Conservation (phyloP, 2,113 vertebrate genomes). For the Melanocharis versteri region DNA sequence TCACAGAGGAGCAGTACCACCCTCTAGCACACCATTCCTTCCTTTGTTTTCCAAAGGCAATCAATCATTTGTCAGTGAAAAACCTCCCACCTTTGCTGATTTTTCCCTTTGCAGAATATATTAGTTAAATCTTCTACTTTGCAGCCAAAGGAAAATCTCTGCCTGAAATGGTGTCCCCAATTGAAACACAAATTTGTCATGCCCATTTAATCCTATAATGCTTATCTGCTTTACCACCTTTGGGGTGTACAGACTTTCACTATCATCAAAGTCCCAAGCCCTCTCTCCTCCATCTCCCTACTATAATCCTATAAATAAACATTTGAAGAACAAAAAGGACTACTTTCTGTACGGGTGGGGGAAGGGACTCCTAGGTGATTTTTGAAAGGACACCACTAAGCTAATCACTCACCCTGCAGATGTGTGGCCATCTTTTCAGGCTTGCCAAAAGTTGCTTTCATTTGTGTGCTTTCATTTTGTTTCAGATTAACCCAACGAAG, state of each 20-base stretch:
- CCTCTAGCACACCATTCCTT: not conserved
- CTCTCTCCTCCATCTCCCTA: not conserved
- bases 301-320: slow-evolving; percentile 52
- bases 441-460: not conserved
- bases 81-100: not conserved
- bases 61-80: not conserved
- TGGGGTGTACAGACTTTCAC: slow-evolving; percentile 9
- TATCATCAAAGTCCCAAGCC: slow-evolving; percentile 54
- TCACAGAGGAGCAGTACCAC: not conserved
- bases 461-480: slow-evolving; percentile 37
- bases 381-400: slow-evolving; percentile 9
- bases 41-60: not conserved
- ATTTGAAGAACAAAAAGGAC: slow-evolving; percentile 43
- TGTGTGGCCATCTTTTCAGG: not conserved
- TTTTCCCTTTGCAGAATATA: not conserved
- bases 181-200: slow-evolving; percentile 13
- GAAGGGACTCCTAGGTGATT: not conserved
- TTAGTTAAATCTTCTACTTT: slow-evolving; percentile 4
- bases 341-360: not conserved
- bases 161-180: not conserved
- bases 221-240: slow-evolving; percentile 47
- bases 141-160: not conserved
- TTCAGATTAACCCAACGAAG: slow-evolving; percentile 11
- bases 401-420: slow-evolving; percentile 10
- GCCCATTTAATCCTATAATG: slow-evolving; percentile 48